Evolutionary conservation across 2,797 vertebrate species (phyloP), one percentile per base, ranked within the genome.

Genomic region (Pipistrellus pipistrellus): DNA sequence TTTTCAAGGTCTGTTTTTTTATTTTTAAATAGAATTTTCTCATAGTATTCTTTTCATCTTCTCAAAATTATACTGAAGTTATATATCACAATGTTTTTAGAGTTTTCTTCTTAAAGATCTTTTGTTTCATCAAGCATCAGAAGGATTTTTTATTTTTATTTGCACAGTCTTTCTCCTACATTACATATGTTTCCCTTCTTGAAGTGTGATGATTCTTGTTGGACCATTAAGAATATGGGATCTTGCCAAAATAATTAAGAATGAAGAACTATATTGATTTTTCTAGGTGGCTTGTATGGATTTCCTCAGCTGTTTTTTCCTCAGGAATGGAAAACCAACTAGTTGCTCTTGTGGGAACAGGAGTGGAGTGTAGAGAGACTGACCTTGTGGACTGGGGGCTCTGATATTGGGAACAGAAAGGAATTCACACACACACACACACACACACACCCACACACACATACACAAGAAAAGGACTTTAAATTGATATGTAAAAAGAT

Each of bases 231-330:
- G 46, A 89, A 88, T 59, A 76, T 38, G 38, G 18, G 46, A 51
- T 84, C 27, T 59, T 96, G 30, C 66, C 66, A 87, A 10, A 75
- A 27, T 64, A 72, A 64, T 89, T 95, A 80, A 86, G 48, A 93
- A 72, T 81, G 27, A 90, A 90, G 35, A 64, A 85, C 44, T 69
- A 30, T 44, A 25, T 78, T 81, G 48, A 84, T 32, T 69, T 95
- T 90, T 85, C 83, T 88, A 38, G 11, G 46, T 75, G 9, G 7
- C 27, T 85, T 87, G 14, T 48, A 41, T n/a, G 30, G 15, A 73
- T 87, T 77, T 88, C 8, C 41, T 84, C 12, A 69, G 23, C n/a
- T 32, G 35, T 44, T 90, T 95, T 90, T 81, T 76, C 11, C 21
- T 55, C 18, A 11, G 21, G 62, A 80, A 57, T 64, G 20, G 15